phyloP scores from a whole-genome alignment of 1,140 invertebrate genomes.

The Phenacoccus solenopsis region DNA sequence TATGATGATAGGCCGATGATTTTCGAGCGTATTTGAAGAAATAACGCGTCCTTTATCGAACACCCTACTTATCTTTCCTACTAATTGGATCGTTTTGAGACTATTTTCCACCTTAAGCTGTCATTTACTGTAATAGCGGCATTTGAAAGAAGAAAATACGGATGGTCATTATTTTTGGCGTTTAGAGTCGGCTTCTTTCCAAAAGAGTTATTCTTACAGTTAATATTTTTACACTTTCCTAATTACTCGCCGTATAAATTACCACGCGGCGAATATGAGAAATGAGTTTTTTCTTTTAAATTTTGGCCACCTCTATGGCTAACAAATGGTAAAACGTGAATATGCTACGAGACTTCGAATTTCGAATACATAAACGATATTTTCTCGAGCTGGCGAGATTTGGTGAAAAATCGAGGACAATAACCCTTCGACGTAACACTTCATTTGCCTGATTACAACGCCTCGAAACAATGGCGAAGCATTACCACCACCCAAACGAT shows the following conservation, averaged over 20 bases:
- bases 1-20: no score
- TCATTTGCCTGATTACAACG: no score
- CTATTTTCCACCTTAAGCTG: not conserved
- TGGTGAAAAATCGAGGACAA: no score
- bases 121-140: not conserved
- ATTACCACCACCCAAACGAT: not conserved
- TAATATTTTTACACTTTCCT: conserved; percentile 3
- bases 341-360: no score
- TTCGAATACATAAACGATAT: no score
- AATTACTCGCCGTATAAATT: conserved; percentile 2
- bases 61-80: not conserved
- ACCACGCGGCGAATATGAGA: not conserved
- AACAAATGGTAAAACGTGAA: no score
- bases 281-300: not conserved
- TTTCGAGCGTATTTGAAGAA: not conserved
- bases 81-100: not conserved
- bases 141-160: not conserved
- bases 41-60: not conserved
- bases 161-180: not conserved
- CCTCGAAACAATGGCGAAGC: no score
- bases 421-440: no score
- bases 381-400: no score
- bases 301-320: no score
- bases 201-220: not conserved
- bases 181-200: not conserved